These are phyloP conservation scores for Caenorhabditis inopinata DNA, from an alignment of 1,140 invertebrate genomes.

Conservation along the genomic window DNA sequence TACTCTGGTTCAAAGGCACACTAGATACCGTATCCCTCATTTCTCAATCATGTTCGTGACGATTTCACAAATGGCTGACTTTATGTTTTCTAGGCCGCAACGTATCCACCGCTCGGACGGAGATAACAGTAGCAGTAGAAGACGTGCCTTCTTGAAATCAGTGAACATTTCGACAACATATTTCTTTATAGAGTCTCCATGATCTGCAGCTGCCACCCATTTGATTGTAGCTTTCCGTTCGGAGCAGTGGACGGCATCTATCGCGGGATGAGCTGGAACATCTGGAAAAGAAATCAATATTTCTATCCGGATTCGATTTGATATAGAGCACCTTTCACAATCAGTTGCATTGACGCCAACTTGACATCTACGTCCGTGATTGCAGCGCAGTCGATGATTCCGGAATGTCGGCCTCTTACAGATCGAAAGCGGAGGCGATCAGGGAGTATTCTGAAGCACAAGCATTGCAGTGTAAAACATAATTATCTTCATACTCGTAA, in stretches of 20 bases:
- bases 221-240: slow-evolving; percentile 75
- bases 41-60: no score
- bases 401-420: slow-evolving; percentile 89
- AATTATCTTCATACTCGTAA: slow-evolving; percentile 4
- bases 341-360: slow-evolving; percentile 72
- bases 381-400: slow-evolving; percentile 92
- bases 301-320: neutral
- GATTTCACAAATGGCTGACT: no score
- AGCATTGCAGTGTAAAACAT: slow-evolving; percentile 68
- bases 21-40: no score
- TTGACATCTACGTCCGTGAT: slow-evolving; percentile 82
- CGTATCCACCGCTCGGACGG: no score
- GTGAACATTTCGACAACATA: slow-evolving; percentile 93
- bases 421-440: slow-evolving; percentile 80
- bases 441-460: slow-evolving; percentile 70
- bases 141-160: slow-evolving; percentile 71
- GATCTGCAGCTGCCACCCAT: slow-evolving; percentile 87
- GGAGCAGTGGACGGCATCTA: slow-evolving; percentile 74
- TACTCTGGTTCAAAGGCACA: no score
- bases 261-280: slow-evolving; percentile 82
- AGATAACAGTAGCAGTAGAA: no score
- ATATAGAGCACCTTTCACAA: slow-evolving; percentile 56
- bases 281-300: slow-evolving; percentile 71
- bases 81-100: no score
- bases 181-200: slow-evolving; percentile 86